These are phyloP conservation scores for Cheilosia scutellata DNA, from an alignment of 2,888 invertebrate species.

Conservation along the genomic window DNA sequence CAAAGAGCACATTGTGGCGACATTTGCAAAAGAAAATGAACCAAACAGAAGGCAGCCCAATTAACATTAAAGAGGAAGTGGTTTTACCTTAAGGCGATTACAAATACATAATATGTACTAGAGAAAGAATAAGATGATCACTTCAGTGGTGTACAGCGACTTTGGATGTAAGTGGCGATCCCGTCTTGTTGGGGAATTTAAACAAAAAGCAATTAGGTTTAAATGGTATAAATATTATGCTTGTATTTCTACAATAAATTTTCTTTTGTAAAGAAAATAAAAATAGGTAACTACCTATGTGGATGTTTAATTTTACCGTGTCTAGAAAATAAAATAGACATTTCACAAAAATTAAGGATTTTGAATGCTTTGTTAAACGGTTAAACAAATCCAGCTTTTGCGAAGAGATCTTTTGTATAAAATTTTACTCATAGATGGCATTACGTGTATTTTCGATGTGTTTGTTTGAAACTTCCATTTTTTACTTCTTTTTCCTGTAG, in stretches of 20 bases:
- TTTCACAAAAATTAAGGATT: too few relatives aligned
- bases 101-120: background rate
- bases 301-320: background rate
- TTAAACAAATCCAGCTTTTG: too few relatives aligned
- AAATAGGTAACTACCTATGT: background rate
- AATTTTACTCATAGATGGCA: too few relatives aligned
- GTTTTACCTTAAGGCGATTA: conserved; percentile 76
- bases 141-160: background rate
- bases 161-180: background rate
- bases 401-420: too few relatives aligned
- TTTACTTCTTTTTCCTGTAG: too few relatives aligned
- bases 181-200: background rate
- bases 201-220: background rate
- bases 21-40: conserved; percentile 81
- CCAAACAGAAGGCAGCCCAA: conserved; percentile 73
- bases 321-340: too few relatives aligned
- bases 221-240: conserved; percentile 2
- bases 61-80: conserved; percentile 78
- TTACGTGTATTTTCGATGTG: too few relatives aligned
- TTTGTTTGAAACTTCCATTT: too few relatives aligned
- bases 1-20: conserved; percentile 84
- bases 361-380: too few relatives aligned
- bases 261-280: conserved; percentile 42
- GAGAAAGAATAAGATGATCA: background rate
- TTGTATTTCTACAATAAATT: conserved; percentile 12